Evolutionary conservation across 2,888 invertebrate genomes (phyloP), one percentile per base, ranked within the genome.

Genomic region (Rhimphoctona megacephalus): DNA sequence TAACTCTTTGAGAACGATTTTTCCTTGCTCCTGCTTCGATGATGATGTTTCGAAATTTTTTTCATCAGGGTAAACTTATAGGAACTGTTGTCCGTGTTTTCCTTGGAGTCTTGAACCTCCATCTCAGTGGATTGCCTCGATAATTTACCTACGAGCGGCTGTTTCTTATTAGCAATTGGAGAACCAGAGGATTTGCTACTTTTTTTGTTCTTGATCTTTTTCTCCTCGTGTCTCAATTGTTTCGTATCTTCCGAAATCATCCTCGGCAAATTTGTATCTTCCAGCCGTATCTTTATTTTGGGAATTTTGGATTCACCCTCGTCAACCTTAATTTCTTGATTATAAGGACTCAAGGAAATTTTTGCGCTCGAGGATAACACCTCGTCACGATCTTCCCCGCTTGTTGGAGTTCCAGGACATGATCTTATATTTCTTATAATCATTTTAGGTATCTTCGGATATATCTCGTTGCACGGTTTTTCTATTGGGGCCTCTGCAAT

Each of bases 391-490:
- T 82, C 77, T 33, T 81, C 78, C n/a, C 14, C 8, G 4, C 54
- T 87, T 0, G 91, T 92, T n/a, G 94, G 94, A 0, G 94, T 94
- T 9, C 88, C 90, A 1, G 94, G 93, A 46, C 94, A 91, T 22
- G 94, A 94, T 82, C 89, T 90, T 0, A 89, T 92, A 33, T 94
- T 94, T 43, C 92, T 89, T 69, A 94, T 94, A 70, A 94, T 94
- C 93, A 94, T 94, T 85, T 94, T 94, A 64, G 94, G 94, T 89
- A 94, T 94, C 82, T 94, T 94, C 2, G 92, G 93, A 77, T 92
- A 25, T 19, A 30, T 33, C 25, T 61, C 22, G 61, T 46, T 6
- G 0, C 87, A 61, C 69, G 90, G 90, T 5, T 83, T 88, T 89
- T 3, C 91, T 30, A n/a, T 88, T 30, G 81, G 89, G 19, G 83